Conservation (phyloP, 1,140 invertebrate genomes). For the Apis cerana region DNA sequence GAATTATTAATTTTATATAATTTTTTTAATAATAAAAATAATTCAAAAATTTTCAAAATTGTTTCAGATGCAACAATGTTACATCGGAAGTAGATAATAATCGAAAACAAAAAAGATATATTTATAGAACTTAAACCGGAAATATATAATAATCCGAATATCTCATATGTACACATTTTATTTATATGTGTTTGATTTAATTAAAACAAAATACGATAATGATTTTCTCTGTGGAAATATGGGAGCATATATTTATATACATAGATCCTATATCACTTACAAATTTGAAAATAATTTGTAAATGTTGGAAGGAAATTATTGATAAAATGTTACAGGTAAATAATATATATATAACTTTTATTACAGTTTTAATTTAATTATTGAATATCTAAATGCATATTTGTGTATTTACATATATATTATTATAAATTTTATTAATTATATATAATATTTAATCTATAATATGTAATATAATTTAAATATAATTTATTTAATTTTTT, state of each 20-base stretch:
- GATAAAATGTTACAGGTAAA: conserved; percentile 51
- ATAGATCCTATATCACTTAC: conserved; percentile 43
- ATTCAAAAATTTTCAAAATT: neutral
- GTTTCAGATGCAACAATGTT: neutral
- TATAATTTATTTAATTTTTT: neutral
- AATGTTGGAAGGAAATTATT: conserved; percentile 53
- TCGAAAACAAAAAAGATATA: neutral
- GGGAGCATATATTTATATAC: conserved; percentile 59
- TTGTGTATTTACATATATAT: neutral
- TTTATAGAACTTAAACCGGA: neutral
- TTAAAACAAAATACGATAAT: conserved; percentile 23
- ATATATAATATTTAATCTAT: no score
- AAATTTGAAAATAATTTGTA: conserved; percentile 42
- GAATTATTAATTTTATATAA: neutral
- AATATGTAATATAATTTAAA: no score
- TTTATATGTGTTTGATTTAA: neutral
- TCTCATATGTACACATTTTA: neutral
- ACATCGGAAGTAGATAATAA: neutral
- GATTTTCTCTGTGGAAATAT: conserved; percentile 62
- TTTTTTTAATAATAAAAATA: neutral
- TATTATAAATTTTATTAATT: no score
- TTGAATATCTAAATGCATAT: neutral
- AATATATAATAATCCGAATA: neutral
- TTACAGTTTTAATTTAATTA: neutral
- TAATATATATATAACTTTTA: neutral